Base-by-base conservation (phyloP, 2,888 invertebrate genomes). In the Machimus atricapillus region DNA sequence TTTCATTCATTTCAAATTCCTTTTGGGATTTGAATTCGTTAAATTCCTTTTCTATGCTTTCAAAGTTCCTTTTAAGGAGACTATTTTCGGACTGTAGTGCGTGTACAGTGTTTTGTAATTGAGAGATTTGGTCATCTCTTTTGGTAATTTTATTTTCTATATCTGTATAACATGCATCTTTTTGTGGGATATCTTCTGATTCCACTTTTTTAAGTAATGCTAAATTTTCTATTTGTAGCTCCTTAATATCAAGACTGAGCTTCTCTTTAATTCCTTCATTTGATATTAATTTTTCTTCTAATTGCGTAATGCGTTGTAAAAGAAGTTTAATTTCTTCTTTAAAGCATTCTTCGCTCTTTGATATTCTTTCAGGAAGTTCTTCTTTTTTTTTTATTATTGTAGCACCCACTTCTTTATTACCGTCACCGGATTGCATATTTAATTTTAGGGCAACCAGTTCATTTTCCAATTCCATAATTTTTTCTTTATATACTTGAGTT, bases 241-340 rank as follows among this genome's bases (percentile, higher is more conserved):
- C 91, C 85, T 92, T 91, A 56, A 91, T 90, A 52, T 90, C 91
- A 88, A 91, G 88, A 1, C 91, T 90, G 88, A 92, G 90, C 78
- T 92, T 91, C 88, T 92, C 92, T 46, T 93, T 89, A 46, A 92
- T 91, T 56, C 91, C 90, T 87, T 91, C 91, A 74, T 91, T 92
- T 46, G 88, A 89, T 74, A 91, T 88, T 76, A 92, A 88, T 86
- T 92, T 91, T 6, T 89, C 87, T 88, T 91, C 90, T 37, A 92
- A 88, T 7, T 89, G 88, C 12, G 91, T 90, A 87, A 90, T 91
- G 87, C 91, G 90, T n/a, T 89, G 89, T 66, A 90, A 89, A 79
- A 91, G 88, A 83, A 91, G 90, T 46, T 89, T 90, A 0, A 91
- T 89, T 78, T 91, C 90, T 83, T 91, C 91, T 9, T 90, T 89